A percentile compares a stretch with the other conserved stretches of the same genome.
Evolutionary conservation across 64 coral and sea anemone species (phyloP).

Genomic region (Trachythela sp.): DNA sequence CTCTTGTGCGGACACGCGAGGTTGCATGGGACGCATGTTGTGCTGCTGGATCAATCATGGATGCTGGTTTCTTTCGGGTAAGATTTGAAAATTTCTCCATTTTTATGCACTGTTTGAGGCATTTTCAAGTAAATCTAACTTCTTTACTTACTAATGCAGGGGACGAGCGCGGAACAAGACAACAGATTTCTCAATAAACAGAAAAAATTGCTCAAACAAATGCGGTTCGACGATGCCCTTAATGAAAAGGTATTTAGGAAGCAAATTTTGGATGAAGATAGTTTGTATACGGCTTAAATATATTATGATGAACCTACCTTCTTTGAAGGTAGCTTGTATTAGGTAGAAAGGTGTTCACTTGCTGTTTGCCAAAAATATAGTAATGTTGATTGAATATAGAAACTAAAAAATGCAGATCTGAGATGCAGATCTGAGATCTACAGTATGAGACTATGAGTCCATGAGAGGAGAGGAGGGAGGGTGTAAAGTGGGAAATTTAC

Average conservation of each 20-base stretch:
- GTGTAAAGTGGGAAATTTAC: too few species aligned
- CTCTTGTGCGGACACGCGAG: conserved; percentile 7
- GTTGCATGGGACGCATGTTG: not conserved
- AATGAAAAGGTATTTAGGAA: conserved; percentile 67
- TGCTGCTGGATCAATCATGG: conserved; percentile 69
- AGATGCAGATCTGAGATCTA: too few species aligned
- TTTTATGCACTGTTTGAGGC: not conserved
- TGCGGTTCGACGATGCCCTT: conserved; percentile 82
- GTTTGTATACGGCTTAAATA: not conserved
- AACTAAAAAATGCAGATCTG: too few species aligned
- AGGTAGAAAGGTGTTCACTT: not conserved
- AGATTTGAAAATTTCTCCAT: not conserved
- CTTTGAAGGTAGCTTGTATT: not conserved
- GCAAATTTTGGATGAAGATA: not conserved
- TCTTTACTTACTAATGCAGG: conserved; percentile 45
- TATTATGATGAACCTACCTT: not conserved
- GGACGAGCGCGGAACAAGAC: conserved; percentile 95
- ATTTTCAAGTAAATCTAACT: not conserved
- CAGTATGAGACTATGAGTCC: too few species aligned
- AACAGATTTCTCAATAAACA: conserved; percentile 97
- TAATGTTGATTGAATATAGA: too few species aligned
- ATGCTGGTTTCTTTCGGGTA: conserved; percentile 96
- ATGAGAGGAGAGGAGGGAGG: too few species aligned
- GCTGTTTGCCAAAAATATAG: too few species aligned
- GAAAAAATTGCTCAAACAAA: conserved; percentile 92